A percentile compares a stretch with the other conserved stretches of the same genome.
phyloP scores from a whole-genome alignment of 53 echinoderm and acorn worm species.

The Hippasteria phrygiana region DNA sequence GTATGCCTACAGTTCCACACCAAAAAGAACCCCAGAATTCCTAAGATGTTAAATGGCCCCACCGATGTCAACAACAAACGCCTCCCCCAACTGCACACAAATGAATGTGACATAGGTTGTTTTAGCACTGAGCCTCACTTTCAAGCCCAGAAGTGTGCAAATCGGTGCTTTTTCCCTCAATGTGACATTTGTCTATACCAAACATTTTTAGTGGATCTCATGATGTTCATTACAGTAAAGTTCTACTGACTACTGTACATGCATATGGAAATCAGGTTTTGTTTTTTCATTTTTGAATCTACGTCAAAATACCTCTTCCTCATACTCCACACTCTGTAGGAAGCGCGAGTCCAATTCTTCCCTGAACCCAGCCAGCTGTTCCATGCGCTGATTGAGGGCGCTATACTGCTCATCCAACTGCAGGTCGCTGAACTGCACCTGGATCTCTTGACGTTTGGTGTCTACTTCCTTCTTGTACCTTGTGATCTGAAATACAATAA shows the following conservation, averaged over 20 bases:
- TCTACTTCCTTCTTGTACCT: constrained; percentile 73
- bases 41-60: too few relatives aligned
- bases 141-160: too few relatives aligned
- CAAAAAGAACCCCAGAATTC: too few relatives aligned
- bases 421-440: constrained; percentile 68
- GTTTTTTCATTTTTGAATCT: background rate
- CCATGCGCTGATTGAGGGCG: constrained; percentile 70
- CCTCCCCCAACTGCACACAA: too few relatives aligned
- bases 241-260: background rate
- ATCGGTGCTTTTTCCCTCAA: too few relatives aligned
- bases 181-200: too few relatives aligned
- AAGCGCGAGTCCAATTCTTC: constrained; percentile 69
- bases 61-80: too few relatives aligned
- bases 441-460: constrained; percentile 74
- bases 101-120: too few relatives aligned
- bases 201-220: too few relatives aligned
- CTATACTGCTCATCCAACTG: constrained; percentile 69
- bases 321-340: constrained; percentile 59
- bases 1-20: too few relatives aligned
- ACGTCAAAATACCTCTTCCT: constrained; percentile 67
- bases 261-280: background rate
- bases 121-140: too few relatives aligned
- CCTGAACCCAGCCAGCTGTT: constrained; percentile 64
- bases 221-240: background rate
- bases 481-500: too few relatives aligned